phyloP scores from a whole-genome alignment of 2,888 invertebrate genomes.

The Griposia aprilina region DNA sequence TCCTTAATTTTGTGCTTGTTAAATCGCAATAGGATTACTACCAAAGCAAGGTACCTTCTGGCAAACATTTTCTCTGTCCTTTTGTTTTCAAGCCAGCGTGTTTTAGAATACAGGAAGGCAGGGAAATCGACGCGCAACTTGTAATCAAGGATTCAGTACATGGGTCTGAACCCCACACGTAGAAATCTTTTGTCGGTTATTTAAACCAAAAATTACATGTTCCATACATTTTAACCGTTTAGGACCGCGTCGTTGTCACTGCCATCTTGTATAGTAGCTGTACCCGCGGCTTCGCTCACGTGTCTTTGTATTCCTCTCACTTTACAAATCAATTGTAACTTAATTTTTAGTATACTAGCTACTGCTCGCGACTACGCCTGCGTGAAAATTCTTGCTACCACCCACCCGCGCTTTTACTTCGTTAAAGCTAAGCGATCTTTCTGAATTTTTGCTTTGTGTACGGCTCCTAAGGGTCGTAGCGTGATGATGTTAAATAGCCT shows the following conservation, averaged over 20 bases:
- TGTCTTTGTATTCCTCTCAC: not conserved
- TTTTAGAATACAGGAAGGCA: not conserved
- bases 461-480: not conserved
- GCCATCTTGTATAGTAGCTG: no score
- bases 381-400: no score
- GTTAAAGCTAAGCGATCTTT: no score
- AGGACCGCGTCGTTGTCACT: no score
- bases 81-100: slow-evolving; percentile 3
- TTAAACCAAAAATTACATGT: no score
- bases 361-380: no score
- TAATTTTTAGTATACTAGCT: no score
- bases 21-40: slow-evolving; percentile 38
- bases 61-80: not conserved
- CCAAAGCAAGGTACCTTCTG: slow-evolving; percentile 15
- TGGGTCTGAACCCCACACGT: not conserved
- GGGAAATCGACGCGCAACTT: not conserved
- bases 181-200: not conserved
- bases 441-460: not conserved
- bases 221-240: no score
- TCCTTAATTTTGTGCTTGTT: slow-evolving; percentile 43
- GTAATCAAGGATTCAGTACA: not conserved
- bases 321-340: not conserved
- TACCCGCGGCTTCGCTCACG: no score
- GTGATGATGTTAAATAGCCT: not conserved
- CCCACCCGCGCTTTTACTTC: no score